Evolutionary conservation across 2,888 invertebrate species (phyloP), one percentile per base, ranked within the genome.

Genomic region (Epinotia ramella): DNA sequence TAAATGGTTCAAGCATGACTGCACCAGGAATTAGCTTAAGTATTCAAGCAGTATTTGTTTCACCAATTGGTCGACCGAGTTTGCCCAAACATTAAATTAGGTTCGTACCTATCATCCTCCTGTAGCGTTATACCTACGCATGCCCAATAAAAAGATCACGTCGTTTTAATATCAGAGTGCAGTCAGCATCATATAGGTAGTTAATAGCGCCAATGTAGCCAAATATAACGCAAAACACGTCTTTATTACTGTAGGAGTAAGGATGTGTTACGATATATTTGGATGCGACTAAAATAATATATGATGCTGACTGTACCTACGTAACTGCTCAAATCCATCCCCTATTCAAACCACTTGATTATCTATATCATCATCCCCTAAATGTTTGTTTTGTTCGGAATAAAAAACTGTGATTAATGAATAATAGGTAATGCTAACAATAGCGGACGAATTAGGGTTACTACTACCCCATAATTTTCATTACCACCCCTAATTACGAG

Each of bases 401-500:
- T 90, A 88, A 87, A 89, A 89, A 87, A 84, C 85, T 86, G 87
- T 86, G 87, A 85, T 88, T 88, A 89, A 87, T 88, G 87, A 89
- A 88, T 88, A 88, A 86, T 86, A 83, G 84, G 81, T 81, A 86
- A 84, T 83, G 86, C 84, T 81, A 82, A 84, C 81, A 81, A 80
- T 76, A 53, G 77, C 79, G 33, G 66, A 76, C 71, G 81, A 82
- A 84, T 88, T 88, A 86, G 91, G 91, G 91, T 84, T 85, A 86
- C 84, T 81, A 84, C 88, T 81, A 84, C 88, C 93, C 93, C 90
- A 80, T 89, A 91, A 93, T 93, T 91, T 91, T 92, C 90, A 93
- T 93, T 93, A 93, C 81, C 77, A 84, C 91, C 91, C 92, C 90
- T 92, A 93, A 92, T 93, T 92, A 91, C 88, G 81, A 82, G 81